phyloP scores from a whole-genome alignment of 2,888 invertebrate species.

The Scelioninae gen. 1 region DNA sequence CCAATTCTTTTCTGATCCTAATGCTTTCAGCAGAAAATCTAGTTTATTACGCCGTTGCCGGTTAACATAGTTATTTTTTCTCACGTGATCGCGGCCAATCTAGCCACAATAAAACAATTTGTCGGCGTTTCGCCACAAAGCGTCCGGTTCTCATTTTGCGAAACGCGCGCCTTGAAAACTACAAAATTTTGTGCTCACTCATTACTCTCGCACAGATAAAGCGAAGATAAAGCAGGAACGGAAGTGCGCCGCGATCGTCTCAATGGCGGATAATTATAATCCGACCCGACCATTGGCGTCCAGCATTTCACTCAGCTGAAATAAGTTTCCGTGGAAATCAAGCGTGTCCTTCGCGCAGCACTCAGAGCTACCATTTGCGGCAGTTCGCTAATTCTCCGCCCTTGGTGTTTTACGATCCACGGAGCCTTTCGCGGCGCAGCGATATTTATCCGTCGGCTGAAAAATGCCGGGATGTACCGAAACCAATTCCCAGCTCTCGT shows the following conservation, averaged over 20 bases:
- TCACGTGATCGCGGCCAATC: slow-evolving; percentile 17
- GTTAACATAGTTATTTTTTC: slow-evolving; percentile 39
- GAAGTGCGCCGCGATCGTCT: slow-evolving; percentile 50
- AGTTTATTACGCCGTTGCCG: slow-evolving; percentile 7
- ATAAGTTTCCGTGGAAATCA: slow-evolving; percentile 72
- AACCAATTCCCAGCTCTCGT: too few species aligned
- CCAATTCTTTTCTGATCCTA: neutral
- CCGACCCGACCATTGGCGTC: slow-evolving; percentile 45
- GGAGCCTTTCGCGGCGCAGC: too few species aligned
- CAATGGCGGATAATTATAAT: slow-evolving; percentile 66
- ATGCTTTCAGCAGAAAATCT: slow-evolving; percentile 15
- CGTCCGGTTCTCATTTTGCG: slow-evolving; percentile 18
- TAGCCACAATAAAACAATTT: slow-evolving; percentile 20
- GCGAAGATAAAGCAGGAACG: slow-evolving; percentile 27
- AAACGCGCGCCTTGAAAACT: slow-evolving; percentile 14
- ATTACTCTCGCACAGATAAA: slow-evolving; percentile 41
- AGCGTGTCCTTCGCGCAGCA: too few species aligned
- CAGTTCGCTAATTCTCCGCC: too few species aligned
- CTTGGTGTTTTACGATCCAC: too few species aligned
- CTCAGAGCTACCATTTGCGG: too few species aligned
- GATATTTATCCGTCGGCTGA: too few species aligned
- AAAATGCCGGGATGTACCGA: too few species aligned
- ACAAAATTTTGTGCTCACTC: slow-evolving; percentile 34
- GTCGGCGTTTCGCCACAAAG: slow-evolving; percentile 24
- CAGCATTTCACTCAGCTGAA: slow-evolving; percentile 54